Base-by-base conservation (phyloP, 2,888 invertebrate genomes). In the Oscheius sp. region DNA sequence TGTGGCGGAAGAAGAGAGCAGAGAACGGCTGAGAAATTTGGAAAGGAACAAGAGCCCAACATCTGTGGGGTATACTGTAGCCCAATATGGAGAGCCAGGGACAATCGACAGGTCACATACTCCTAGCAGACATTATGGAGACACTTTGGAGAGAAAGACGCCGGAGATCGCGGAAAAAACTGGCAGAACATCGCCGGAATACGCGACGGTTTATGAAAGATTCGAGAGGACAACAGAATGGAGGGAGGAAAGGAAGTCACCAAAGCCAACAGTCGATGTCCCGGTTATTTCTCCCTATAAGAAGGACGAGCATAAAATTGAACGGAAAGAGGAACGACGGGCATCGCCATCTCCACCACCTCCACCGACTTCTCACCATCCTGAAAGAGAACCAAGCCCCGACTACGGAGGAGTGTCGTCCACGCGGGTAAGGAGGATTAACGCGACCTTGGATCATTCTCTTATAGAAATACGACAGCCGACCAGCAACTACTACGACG, bases 41-140 rank as follows among this genome's bases (percentile, higher is more conserved):
- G 74, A 72, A 21, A 35, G 35, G 9, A 35, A 35, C 9, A 74
- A 71, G 43, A 69, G 73, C 7, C 49, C 59, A 9, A 16, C 52
- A 1, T 29, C 49, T 46, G 69, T 85, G 0, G 85, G 85, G 18
- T 87, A 86, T 73, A 87, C 87, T 25, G 86, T 87, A 23, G 86
- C 86, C 13, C 81, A 82, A 29, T 86, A 85, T 41, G 84, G 84
- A 45, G 76, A 84, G 45, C 73, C 77, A 7, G 79, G 73, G 5
- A 46, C 27, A 12, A 27, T 66, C 12, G 66, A 66, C 35, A 52
- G 76, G 53, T 52, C 76, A 0, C n/a, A n/a, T n/a, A 78, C 78
- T 35, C 75, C 78, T 1, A 25, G 25, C 74, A 79, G 58, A 75
- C 63, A 81, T 56, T 79, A 77, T 49, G 81, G 81, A 53, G 79